A percentile compares a stretch with the other conserved stretches of the same genome.
Evolutionary conservation across 2,113 vertebrate genomes (phyloP).

Genomic region (Pseudopipra pipra): DNA sequence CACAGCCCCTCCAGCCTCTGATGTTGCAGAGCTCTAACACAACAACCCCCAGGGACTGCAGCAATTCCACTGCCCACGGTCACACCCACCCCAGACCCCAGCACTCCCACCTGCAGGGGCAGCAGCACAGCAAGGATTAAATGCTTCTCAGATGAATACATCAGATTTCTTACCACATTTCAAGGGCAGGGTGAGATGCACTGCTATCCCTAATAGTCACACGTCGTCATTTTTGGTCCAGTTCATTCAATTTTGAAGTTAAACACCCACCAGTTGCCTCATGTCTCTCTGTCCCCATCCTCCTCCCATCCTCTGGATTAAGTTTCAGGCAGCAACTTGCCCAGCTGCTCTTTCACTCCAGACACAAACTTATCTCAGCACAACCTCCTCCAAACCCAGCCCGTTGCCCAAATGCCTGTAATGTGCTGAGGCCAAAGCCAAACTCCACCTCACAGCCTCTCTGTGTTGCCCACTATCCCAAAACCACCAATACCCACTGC

Average conservation of each 20-base stretch:
- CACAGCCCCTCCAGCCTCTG: background rate
- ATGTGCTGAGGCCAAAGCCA: background rate
- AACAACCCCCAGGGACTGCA: accelerated
- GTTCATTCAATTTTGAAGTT: background rate
- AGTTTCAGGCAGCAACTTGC: background rate
- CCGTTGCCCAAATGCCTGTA: accelerated
- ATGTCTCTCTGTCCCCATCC: background rate
- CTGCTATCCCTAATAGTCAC: background rate
- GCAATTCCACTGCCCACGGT: background rate
- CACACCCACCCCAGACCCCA: too few relatives aligned
- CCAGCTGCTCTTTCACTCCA: background rate
- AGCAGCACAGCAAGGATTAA: background rate
- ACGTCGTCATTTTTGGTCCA: background rate
- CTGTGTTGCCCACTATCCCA: accelerated
- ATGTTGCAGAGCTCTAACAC: background rate
- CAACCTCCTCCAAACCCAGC: background rate
- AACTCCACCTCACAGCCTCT: background rate
- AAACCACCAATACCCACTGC: accelerated
- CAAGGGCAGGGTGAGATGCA: background rate
- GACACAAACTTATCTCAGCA: background rate
- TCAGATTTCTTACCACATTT: background rate
- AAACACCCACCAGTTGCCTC: background rate
- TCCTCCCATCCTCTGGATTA: background rate
- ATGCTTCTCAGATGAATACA: background rate
- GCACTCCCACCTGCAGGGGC: background rate